Evolutionary conservation across 2,888 invertebrate species (phyloP), one percentile per base, ranked within the genome.

Genomic region (Andrena hattorfiana): DNA sequence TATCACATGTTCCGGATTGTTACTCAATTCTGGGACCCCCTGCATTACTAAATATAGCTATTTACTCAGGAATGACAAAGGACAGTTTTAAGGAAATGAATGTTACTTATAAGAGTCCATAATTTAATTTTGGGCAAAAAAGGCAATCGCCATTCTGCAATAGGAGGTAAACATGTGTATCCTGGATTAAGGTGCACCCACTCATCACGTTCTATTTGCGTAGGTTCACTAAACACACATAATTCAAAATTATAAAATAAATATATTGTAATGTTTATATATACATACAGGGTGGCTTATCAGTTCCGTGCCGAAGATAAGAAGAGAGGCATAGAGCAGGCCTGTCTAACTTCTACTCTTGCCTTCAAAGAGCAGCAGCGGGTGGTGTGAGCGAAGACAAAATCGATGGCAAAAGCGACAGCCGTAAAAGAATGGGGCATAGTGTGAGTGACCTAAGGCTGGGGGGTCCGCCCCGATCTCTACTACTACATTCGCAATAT

Each of bases 81-180:
- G 23, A 48, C 56, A 68, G 20, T n/a, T 10, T 42, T 42, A 42
- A 42, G 42, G 8, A 30, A n/a, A 70, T 28, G 16, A 30, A 30
- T 35, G 49, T 42, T 89, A 93, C 94, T 91, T 77, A 95, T 94
- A 68, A 95, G 93, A 35, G 92, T 94, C 94, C 94, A 95, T 49
- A 94, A 91, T 63, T 94, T 93, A 51, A 94, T 90, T 80, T 93
- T 89, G 0, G 91, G 92, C 48, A 94, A 90, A 84, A 94, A 95
- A 0, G 95, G 95, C 49, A 95, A 91, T 74, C 95, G 91, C 91
- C 94, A 95, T 81, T 95, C 91, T 0, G 95, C 89, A 77, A 94
- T 94, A 42, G 88, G 75, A n/a, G 94, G 95, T 20, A 95, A 86
- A 5, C 93, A 90, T 80, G 94, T 94, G 48, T 94, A 92, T 35